A percentile compares a stretch with the other conserved stretches of the same genome.
phyloP scores from a whole-genome alignment of 1,140 invertebrate genomes.

The Psix sp. region DNA sequence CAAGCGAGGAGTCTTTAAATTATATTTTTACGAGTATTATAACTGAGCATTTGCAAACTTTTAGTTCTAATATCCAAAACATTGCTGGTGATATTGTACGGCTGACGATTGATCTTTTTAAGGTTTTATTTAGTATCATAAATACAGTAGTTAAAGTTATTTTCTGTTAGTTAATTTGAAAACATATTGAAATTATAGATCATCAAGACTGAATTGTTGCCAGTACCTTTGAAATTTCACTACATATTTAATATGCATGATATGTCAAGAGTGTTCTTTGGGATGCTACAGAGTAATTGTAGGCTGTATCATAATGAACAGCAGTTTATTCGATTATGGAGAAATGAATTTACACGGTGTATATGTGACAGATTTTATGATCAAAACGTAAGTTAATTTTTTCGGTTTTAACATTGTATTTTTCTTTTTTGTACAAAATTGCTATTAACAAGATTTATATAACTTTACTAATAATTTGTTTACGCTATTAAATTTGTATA shows the following conservation, averaged over 20 bases:
- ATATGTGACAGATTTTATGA: constrained; percentile 91
- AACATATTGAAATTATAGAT: constrained; percentile 2
- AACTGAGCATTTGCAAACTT: constrained; percentile 84
- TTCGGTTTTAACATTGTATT: no score
- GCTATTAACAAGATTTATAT: no score
- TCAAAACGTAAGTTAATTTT: constrained; percentile 76
- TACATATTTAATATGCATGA: constrained; percentile 96
- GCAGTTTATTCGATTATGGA: constrained; percentile 90
- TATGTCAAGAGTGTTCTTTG: constrained; percentile 88
- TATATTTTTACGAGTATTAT: constrained; percentile 92
- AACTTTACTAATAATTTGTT: no score
- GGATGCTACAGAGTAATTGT: constrained; percentile 85
- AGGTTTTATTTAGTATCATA: no score
- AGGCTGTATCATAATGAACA: constrained; percentile 81
- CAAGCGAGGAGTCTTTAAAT: constrained; percentile 84
- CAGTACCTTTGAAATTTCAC: constrained; percentile 91
- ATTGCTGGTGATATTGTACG: constrained; percentile 83
- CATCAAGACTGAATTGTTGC: constrained; percentile 11
- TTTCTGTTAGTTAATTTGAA: neutral
- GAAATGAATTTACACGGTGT: constrained; percentile 90
- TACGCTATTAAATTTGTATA: constrained; percentile 74
- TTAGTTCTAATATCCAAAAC: constrained; percentile 81
- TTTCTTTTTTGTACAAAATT: no score
- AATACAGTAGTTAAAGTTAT: no score
- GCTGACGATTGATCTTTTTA: constrained; percentile 89